Conservation (phyloP, 2,888 invertebrate genomes). For the Hirtodrosophila cameraria region DNA sequence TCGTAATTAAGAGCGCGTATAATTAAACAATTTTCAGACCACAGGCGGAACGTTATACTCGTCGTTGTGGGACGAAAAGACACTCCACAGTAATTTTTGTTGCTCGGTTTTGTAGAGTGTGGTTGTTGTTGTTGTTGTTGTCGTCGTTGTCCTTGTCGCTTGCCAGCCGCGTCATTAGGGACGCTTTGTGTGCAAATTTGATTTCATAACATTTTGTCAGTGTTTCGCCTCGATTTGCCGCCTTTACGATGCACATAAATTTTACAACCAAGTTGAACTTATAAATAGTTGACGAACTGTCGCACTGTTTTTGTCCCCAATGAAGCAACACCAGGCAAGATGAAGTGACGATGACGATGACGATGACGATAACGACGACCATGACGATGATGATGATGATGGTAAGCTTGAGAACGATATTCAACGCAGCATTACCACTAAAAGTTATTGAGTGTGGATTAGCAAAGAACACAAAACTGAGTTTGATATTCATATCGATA, state of each 20-base stretch:
- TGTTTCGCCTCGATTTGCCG: constrained; percentile 59
- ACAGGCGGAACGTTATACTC: constrained; percentile 12
- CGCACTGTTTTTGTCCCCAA: constrained; percentile 14
- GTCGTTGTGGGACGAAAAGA: background rate
- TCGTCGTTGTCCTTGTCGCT: constrained; percentile 8
- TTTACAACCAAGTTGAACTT: constrained; percentile 67
- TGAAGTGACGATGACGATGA: constrained; percentile 54
- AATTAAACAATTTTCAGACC: constrained; percentile 73
- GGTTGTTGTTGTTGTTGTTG: constrained; percentile 12
- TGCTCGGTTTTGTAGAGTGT: constrained; percentile 14
- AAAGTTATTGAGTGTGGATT: constrained; percentile 14
- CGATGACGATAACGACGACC: constrained; percentile 10
- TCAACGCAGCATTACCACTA: background rate
- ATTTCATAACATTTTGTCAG: constrained; percentile 77
- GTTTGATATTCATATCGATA: constrained; percentile 21
- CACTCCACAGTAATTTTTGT: constrained; percentile 13
- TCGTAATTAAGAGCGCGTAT: constrained; percentile 59
- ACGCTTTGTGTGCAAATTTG: constrained; percentile 75
- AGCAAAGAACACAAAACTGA: constrained; percentile 8
- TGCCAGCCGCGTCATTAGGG: constrained; percentile 62
- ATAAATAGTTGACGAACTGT: constrained; percentile 69
- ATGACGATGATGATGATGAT: background rate
- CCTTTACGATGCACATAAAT: constrained; percentile 73
- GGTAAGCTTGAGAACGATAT: background rate
- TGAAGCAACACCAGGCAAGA: constrained; percentile 16